Percentiles rank a stretch among this genome's conserved stretches.
phyloP scores from a whole-genome alignment of 2,113 vertebrate species.

The Tachysurus vachellii region DNA sequence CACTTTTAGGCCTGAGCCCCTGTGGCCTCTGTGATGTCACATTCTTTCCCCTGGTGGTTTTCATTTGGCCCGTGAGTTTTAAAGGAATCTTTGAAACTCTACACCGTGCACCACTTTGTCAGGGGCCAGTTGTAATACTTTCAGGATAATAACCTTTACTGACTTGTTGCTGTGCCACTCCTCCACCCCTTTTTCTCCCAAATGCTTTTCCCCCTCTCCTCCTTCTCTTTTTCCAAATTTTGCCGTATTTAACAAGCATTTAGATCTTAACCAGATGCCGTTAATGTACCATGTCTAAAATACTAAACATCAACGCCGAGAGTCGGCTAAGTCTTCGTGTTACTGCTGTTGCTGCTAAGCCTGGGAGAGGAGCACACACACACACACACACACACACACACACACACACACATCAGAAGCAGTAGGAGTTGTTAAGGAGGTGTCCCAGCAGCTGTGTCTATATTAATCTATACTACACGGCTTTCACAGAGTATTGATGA shows the following conservation, averaged over 20 bases:
- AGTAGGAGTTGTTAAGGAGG: slow-evolving; percentile 37
- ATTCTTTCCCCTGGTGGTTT: slow-evolving; percentile 75
- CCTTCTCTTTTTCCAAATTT: slow-evolving; percentile 68
- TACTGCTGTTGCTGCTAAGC: slow-evolving; percentile 70
- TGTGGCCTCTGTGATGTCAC: slow-evolving; percentile 71
- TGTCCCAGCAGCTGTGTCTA: slow-evolving; percentile 48
- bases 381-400: slow-evolving; percentile 52
- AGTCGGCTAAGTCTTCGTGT: slow-evolving; percentile 57
- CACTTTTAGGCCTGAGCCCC: slow-evolving; percentile 60
- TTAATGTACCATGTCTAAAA: slow-evolving; percentile 85
- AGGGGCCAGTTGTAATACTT: slow-evolving; percentile 81
- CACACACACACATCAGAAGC: slow-evolving; percentile 51
- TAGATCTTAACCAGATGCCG: slow-evolving; percentile 85
- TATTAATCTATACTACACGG: slow-evolving; percentile 49
- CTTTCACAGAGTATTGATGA: slow-evolving; percentile 37
- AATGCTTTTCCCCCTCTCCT: background rate
- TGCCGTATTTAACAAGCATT: slow-evolving; percentile 83
- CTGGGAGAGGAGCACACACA: slow-evolving; percentile 65
- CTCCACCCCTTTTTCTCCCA: slow-evolving; percentile 63
- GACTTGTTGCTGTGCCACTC: slow-evolving; percentile 74
- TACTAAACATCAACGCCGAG: slow-evolving; percentile 79
- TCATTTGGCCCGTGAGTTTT: slow-evolving; percentile 71
- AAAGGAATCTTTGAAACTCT: slow-evolving; percentile 78
- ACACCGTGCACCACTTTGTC: slow-evolving; percentile 74
- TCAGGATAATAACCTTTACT: slow-evolving; percentile 80